A percentile compares a stretch with the other conserved stretches of the same genome.
Conservation (phyloP, 2,113 vertebrate genomes). For the Poeciliopsis occidentalis region DNA sequence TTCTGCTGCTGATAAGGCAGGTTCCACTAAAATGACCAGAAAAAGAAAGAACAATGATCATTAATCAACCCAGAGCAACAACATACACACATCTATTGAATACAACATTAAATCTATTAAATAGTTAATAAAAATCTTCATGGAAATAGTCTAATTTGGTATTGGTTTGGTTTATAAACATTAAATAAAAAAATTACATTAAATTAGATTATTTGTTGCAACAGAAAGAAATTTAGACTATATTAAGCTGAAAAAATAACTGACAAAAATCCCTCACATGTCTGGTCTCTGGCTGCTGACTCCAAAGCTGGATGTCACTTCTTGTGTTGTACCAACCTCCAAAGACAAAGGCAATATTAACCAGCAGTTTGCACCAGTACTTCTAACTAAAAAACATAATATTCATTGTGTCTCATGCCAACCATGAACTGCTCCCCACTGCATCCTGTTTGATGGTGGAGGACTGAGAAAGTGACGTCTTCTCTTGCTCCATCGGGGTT, state of each 20-base stretch:
- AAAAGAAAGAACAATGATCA: neutral
- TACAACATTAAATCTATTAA: neutral
- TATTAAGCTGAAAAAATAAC: neutral
- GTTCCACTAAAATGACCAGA: conserved; percentile 80
- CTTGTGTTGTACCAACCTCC: conserved; percentile 48
- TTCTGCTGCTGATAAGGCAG: conserved; percentile 78
- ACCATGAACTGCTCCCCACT: conserved; percentile 65
- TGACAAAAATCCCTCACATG: conserved; percentile 60
- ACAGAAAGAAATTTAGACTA: neutral
- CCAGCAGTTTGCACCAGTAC: neutral
- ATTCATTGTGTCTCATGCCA: conserved; percentile 59
- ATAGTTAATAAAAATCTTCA: neutral
- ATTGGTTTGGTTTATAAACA: too few relatives aligned
- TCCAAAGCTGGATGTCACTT: conserved; percentile 50
- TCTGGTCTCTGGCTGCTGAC: conserved; percentile 45
- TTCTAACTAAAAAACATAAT: neutral
- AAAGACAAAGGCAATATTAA: neutral
- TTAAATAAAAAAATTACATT: too few relatives aligned
- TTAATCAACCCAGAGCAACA: neutral
- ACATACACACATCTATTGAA: neutral
- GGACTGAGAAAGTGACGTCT: conserved; percentile 33
- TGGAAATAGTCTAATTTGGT: neutral
- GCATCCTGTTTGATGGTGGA: conserved; percentile 15
- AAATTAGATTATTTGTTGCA: too few relatives aligned
- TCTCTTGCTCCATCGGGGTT: conserved; percentile 70